A percentile compares a stretch with the other conserved stretches of the same genome.
These are phyloP conservation scores for Tenthredo scrophulariae DNA, from an alignment of 2,888 invertebrate genomes.

Conservation along the genomic window DNA sequence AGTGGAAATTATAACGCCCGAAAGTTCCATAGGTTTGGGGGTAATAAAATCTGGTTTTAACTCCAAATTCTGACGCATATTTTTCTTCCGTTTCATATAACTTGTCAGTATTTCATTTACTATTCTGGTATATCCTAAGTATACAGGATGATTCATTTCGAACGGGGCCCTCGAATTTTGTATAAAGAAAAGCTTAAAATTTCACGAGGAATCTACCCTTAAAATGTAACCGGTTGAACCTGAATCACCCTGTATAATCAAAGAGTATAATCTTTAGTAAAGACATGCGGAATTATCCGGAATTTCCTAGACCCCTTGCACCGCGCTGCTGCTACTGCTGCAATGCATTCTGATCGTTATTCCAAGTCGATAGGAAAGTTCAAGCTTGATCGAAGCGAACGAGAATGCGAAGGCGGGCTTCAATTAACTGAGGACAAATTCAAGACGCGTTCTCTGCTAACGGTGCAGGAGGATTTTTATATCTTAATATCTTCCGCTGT, in stretches of 20 bases:
- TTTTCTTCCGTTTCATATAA: neutral
- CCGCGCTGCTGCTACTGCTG: neutral
- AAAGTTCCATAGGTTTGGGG: neutral
- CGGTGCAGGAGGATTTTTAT: conserved; percentile 37
- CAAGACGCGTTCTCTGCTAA: conserved; percentile 37
- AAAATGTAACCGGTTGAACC: no score
- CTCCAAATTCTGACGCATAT: neutral
- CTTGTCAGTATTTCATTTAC: neutral
- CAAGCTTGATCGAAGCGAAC: conserved; percentile 13
- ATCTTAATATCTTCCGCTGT: conserved; percentile 45
- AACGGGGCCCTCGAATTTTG: no score
- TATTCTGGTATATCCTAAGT: neutral
- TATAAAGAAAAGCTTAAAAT: no score
- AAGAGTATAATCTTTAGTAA: neutral
- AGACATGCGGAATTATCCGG: neutral
- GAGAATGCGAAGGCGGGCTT: conserved; percentile 10
- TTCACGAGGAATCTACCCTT: no score
- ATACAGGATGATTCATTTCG: no score
- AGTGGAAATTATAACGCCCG: neutral
- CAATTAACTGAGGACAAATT: conserved; percentile 31
- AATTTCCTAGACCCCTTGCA: neutral
- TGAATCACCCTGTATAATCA: no score
- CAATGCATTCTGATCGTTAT: conserved; percentile 19
- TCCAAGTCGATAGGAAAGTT: conserved; percentile 13
- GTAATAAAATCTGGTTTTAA: neutral